phyloP scores from a whole-genome alignment of 2,888 invertebrate genomes.

The Leptopterna dolabrata region DNA sequence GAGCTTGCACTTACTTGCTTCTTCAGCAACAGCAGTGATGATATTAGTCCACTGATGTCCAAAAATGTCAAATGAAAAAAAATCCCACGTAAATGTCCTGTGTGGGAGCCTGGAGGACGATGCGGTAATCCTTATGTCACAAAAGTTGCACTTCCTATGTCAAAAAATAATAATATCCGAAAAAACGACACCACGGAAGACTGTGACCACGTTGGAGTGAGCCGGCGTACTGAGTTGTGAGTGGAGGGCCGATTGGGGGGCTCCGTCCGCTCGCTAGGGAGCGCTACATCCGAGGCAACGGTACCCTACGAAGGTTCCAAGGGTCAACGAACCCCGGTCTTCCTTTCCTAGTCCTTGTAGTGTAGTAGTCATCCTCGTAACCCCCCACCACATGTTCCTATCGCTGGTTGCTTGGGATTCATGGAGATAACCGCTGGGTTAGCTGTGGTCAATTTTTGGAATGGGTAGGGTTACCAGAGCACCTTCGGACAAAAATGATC shows the following conservation, averaged over 20 bases:
- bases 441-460: no score
- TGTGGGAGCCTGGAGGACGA: not conserved
- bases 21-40: not conserved
- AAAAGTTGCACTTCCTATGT: constrained; percentile 44
- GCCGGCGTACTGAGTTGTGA: constrained; percentile 49
- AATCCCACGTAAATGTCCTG: constrained; percentile 20
- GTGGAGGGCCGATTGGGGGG: constrained; percentile 20
- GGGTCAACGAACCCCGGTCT: constrained; percentile 21
- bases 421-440: no score
- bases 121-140: constrained; percentile 39
- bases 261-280: constrained; percentile 27
- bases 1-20: not conserved
- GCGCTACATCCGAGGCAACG: constrained; percentile 46
- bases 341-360: constrained; percentile 2
- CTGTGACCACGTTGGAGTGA: constrained; percentile 30
- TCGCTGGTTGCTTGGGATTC: not conserved
- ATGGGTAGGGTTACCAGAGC: no score
- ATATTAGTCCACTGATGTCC: not conserved
- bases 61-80: not conserved
- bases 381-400: not conserved
- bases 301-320: constrained; percentile 40
- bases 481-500: no score
- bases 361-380: not conserved
- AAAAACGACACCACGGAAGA: constrained; percentile 20
- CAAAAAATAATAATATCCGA: constrained; percentile 4